Base-by-base conservation (phyloP, 2,113 vertebrate species). In the Sapajus apella region DNA sequence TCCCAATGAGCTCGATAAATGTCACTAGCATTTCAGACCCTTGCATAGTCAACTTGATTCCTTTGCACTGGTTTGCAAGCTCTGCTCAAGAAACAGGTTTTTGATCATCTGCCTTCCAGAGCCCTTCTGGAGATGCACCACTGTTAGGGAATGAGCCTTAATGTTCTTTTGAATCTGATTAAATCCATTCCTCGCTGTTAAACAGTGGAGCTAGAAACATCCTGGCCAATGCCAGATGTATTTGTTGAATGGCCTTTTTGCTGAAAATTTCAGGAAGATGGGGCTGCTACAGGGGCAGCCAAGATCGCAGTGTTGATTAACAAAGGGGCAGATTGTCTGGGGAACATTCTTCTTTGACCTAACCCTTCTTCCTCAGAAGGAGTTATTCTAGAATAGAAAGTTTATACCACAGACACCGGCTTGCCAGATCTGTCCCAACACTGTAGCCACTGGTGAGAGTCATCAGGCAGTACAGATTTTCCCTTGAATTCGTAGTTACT, bases 261-360 rank as follows among this genome's bases (percentile, higher is more conserved):
- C 84, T 70, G 82, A 96, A 61, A 72, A 84, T 81, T 89, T 97
- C 70, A 97, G 84, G 95, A 96, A 97, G 87, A 97, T 27, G 73
- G 64, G 81, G 76, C 82, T 94, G 50, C 32, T 72, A 7, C 16
- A 93, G 73, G 82, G 91, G 89, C 52, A 89, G 95, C 91, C 85
- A 88, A 88, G 37, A 94, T 82, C 76, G 94, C 90, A 75, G 72
- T 45, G 47, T 30, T 72, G 87, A 76, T 86, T 88, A 88, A 84
- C 90, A 96, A 97, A 94, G 91, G 85, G 77, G 52, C 37, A 96
- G n/a, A 85, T 30, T 96, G 81, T 95, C 93, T 95, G 90, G 81
- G 84, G 82, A 64, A 85, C 72, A 37, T 47, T 90, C 50, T 95
- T 84, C 91, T 97, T 61, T 89, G 75, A 52, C 80, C 37, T 76